A percentile compares a stretch with the other conserved stretches of the same genome.
phyloP scores from a whole-genome alignment of 2,888 invertebrate species.

The Xestia c-nigrum region DNA sequence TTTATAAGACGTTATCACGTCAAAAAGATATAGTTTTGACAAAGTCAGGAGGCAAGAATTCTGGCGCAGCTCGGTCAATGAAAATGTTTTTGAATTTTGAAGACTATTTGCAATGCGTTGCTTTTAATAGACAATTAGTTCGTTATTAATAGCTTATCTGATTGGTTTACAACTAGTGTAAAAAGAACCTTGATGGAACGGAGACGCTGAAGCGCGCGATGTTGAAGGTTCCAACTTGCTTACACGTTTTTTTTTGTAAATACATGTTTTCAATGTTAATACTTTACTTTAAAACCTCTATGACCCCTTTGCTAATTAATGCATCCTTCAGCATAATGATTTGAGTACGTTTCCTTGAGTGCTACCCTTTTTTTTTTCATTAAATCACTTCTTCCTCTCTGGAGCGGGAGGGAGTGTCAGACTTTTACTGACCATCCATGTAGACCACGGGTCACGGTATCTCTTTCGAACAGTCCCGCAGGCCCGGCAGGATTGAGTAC shows the following conservation, averaged over 20 bases:
- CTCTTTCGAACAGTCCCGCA: too few species aligned
- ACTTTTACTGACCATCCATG: too few species aligned
- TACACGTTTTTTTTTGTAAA: too few species aligned
- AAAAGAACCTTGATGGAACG: background rate
- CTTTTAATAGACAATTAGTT: background rate
- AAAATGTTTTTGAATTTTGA: background rate
- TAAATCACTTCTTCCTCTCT: too few species aligned
- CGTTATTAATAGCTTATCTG: background rate
- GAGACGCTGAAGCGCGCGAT: too few species aligned
- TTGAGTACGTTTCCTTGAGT: background rate
- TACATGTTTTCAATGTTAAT: background rate
- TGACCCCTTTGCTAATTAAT: background rate
- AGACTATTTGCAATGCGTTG: background rate
- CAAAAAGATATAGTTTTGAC: too few species aligned
- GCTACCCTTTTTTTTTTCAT: too few species aligned
- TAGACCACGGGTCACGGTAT: too few species aligned
- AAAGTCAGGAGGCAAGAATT: background rate
- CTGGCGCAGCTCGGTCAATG: background rate
- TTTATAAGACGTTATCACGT: too few species aligned
- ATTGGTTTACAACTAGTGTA: background rate
- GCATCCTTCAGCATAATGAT: background rate
- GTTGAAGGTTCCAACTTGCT: too few species aligned
- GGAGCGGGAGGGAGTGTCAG: too few species aligned
- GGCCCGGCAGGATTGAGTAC: too few species aligned
- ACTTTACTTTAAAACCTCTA: background rate